Evolutionary conservation across 1,140 invertebrate species (phyloP), one percentile per base, ranked within the genome.

Genomic region (Ruditapes philippinarum): DNA sequence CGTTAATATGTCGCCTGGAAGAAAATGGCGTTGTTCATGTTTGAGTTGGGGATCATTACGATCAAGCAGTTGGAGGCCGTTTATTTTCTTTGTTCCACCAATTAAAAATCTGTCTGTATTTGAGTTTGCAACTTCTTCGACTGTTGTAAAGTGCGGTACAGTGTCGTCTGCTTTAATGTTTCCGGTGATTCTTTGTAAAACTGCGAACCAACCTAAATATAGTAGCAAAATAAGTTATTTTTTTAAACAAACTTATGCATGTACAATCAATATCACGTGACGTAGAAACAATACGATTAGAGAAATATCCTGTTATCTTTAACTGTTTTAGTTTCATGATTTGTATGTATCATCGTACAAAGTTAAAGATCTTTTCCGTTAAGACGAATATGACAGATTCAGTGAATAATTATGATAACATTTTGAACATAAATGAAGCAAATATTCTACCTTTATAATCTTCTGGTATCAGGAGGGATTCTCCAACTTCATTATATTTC

Each of bases 401-500:
- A n/a, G n/a, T n/a, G n/a, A n/a, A n/a, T n/a, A n/a, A n/a, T n/a
- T n/a, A n/a, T n/a, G n/a, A n/a, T n/a, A n/a, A n/a, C n/a, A n/a
- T n/a, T n/a, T n/a, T n/a, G n/a, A n/a, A n/a, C n/a, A n/a, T n/a
- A n/a, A n/a, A n/a, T n/a, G n/a, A n/a, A n/a, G 14, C 42, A 45
- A 28, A 40, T 49, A 14, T 84, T 79, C 51, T 84, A 94, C 94
- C 94, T 92, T 92, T 94, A 74, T 94, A 94, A 68, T 93, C 93
- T 68, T 94, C 93, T 0, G 94, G 94, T 38, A 94, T 93, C 22
- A 94, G 91, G 1, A 94, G 89, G 3, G 90, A 78, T 12, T 92
- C 91, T 0, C 92, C 94, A 0, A 91, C 88, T 25, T 93, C 91
- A 42, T 90, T 36, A 65, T 91, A 91, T 14, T 62, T 74, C 12